A percentile compares a stretch with the other conserved stretches of the same genome.
Conservation (phyloP, 1,140 invertebrate genomes). For the Cotesia typhae region DNA sequence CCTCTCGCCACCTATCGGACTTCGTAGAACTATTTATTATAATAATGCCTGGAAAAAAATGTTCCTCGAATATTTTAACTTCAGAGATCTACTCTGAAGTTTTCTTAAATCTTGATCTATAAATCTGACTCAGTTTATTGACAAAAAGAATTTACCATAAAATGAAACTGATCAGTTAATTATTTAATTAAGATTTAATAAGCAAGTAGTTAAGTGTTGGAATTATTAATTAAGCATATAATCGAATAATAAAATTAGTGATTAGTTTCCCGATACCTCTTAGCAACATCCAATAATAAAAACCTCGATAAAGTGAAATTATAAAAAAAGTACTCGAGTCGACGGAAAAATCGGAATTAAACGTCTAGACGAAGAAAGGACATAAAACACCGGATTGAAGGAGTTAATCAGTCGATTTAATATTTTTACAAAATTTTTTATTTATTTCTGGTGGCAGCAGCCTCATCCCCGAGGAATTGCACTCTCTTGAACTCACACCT, state of each 20-base stretch:
- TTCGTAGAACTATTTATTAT: too few species aligned
- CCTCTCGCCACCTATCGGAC: too few species aligned
- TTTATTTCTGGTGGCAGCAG: neutral
- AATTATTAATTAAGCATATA: neutral
- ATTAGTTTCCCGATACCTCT: too few species aligned
- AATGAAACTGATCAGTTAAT: too few species aligned
- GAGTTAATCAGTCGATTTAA: constrained; percentile 15
- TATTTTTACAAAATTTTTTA: neutral
- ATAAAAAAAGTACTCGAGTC: neutral
- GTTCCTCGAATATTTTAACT: too few species aligned
- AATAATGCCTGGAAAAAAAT: too few species aligned
- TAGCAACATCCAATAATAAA: neutral
- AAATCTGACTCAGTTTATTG: too few species aligned
- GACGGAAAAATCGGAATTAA: neutral
- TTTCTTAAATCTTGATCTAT: too few species aligned
- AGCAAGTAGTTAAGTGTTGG: neutral
- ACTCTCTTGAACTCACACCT: neutral
- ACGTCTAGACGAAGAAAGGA: constrained; percentile 6
- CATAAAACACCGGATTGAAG: constrained; percentile 8
- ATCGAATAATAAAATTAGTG: too few species aligned
- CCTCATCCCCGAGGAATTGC: constrained; percentile 4
- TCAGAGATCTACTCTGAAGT: too few species aligned
- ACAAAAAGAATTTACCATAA: too few species aligned
- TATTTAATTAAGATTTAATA: too few species aligned
- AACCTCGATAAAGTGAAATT: neutral